Percentiles rank a stretch among this genome's conserved stretches.
Evolutionary conservation across 2,888 invertebrate genomes (phyloP).

Genomic region (Caenorhabditis doughertyi): DNA sequence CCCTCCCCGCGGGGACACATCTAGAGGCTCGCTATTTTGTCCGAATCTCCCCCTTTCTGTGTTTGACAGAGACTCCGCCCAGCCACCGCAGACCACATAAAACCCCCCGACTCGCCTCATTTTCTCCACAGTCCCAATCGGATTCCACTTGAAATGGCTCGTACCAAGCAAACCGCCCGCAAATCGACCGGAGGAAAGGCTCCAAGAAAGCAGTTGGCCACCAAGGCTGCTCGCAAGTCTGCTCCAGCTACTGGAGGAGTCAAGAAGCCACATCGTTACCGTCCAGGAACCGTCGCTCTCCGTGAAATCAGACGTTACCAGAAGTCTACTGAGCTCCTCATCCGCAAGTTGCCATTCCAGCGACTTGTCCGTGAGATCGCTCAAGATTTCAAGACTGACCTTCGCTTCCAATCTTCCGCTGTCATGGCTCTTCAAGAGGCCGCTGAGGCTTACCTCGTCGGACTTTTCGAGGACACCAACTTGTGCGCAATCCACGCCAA

Average conservation of each 20-base stretch:
- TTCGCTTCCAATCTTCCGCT: slow-evolving; percentile 96
- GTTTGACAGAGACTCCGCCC: neutral
- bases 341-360: slow-evolving; percentile 86
- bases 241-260: slow-evolving; percentile 96
- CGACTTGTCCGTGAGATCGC: slow-evolving; percentile 87
- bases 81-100: neutral
- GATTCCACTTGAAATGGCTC: slow-evolving; percentile 65
- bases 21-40: too few species aligned
- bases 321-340: slow-evolving; percentile 91
- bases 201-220: slow-evolving; percentile 75
- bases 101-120: neutral
- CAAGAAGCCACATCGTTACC: slow-evolving; percentile 96
- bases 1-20: slow-evolving; percentile 19
- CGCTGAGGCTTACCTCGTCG: slow-evolving; percentile 90
- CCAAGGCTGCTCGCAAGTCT: slow-evolving; percentile 87
- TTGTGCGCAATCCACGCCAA: slow-evolving; percentile 97
- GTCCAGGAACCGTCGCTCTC: slow-evolving; percentile 95
- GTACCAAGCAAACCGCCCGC: slow-evolving; percentile 76
- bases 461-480: slow-evolving; percentile 95
- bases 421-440: slow-evolving; percentile 93
- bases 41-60: too few species aligned
- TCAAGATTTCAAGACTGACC: slow-evolving; percentile 74
- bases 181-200: slow-evolving; percentile 76
- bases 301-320: slow-evolving; percentile 97
- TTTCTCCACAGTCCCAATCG: slow-evolving; percentile 30